A percentile compares a stretch with the other conserved stretches of the same genome.
phyloP scores from a whole-genome alignment of 1,140 invertebrate genomes.

The Choristoneura fumiferana region DNA sequence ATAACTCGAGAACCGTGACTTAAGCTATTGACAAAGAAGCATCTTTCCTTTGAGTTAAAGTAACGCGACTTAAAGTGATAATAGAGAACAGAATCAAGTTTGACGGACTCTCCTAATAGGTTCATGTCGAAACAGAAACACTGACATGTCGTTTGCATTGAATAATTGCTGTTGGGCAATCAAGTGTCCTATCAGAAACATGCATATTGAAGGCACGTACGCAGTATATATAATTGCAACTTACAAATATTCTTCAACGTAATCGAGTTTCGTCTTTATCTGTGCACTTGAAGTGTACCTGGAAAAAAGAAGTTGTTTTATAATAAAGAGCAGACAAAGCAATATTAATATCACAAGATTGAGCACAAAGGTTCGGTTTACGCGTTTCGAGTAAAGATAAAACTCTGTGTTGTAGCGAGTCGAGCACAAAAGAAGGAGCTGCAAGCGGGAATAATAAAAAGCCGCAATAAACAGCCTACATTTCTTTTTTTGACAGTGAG shows the following conservation, averaged over 20 bases:
- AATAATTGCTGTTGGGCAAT: too few relatives aligned
- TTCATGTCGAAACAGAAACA: too few relatives aligned
- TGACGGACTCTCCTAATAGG: background rate
- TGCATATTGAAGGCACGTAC: too few relatives aligned
- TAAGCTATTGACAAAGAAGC: conserved; percentile 24
- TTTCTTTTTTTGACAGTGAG: conserved; percentile 52
- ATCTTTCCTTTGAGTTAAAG: background rate
- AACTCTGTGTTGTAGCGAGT: conserved; percentile 39
- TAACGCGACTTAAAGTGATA: background rate
- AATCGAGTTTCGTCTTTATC: background rate
- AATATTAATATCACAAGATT: conserved; percentile 21
- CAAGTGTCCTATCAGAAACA: too few relatives aligned
- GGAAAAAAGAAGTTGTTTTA: conserved; percentile 48
- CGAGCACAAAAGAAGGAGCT: conserved; percentile 48
- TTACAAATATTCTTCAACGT: too few relatives aligned
- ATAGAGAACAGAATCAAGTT: background rate
- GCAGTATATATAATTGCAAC: too few relatives aligned
- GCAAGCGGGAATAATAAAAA: conserved; percentile 51
- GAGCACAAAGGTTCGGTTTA: conserved; percentile 31
- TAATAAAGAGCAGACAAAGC: conserved; percentile 29
- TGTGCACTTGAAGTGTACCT: conserved; percentile 40
- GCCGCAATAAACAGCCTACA: conserved; percentile 53
- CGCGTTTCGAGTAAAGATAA: conserved; percentile 42
- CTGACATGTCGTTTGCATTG: too few relatives aligned
- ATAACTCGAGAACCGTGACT: conserved; percentile 46